Base-by-base conservation (phyloP, 2,797 vertebrate genomes). In the Dendrocincla tyrannina region DNA sequence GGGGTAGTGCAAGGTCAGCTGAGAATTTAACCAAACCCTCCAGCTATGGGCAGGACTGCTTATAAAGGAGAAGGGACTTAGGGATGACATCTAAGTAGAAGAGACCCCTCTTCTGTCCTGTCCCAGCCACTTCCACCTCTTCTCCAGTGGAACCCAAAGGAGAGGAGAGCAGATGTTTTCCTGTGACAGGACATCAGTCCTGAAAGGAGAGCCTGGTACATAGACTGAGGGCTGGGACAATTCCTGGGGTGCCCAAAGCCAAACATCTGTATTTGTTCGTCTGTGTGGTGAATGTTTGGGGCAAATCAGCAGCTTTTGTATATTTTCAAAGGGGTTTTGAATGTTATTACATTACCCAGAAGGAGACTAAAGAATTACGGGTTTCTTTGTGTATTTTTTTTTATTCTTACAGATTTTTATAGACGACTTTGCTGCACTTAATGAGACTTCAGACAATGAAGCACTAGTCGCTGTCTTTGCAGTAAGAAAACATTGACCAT, bases 381-480 rank as follows among this genome's bases (percentile, higher is more conserved):
- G 2, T 53, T 63, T 84, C 4, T 33, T 1, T 42, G 11, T 44
- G 15, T 5, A 1, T 19, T 35, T 46, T 42, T 42, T 56, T 76
- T 33, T 16, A 7, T 76, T 80, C 24, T 56, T 50, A 32, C 2
- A 97, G 91, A 1, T 27, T 20, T 73, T 88, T 17, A 0, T 8
- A 3, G 7, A 19, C 1, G 1, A 9, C 0, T 0, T 0, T 3
- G 1, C 4, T 0, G 0, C 1, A 2, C 1, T 4, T 14, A 0
- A 0, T 3, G 0, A 0, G 2, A 3, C 0, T 67, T 2, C 37
- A 24, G 3, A 0, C 2, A 10, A 0, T 1, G 8, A 24, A 3
- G 0, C 10, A 9, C 12, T 93, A 23, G 5, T 80, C 8, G 12
- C 86, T 80, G 72, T 72, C 72, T 85, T 97, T 37, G 91, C 95